These are phyloP conservation scores for Drosophila serrata DNA, from an alignment of 1,140 invertebrate species.

Conservation along the genomic window DNA sequence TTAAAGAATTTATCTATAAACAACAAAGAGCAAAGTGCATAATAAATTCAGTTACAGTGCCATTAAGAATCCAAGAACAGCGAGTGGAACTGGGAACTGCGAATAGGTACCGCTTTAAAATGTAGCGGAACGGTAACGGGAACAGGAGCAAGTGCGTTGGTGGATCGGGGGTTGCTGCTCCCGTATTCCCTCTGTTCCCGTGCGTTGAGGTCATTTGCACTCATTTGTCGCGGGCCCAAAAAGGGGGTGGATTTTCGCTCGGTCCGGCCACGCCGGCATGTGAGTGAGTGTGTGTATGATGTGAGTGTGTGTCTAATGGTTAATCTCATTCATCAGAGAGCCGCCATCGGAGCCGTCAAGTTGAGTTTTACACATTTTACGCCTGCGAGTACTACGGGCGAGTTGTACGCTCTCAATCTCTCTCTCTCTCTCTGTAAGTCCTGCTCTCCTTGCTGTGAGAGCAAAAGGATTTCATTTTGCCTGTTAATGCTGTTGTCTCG, in stretches of 20 bases:
- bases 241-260: slow-evolving; percentile 69
- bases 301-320: slow-evolving; percentile 59
- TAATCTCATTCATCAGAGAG: slow-evolving; percentile 83
- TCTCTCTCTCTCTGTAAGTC: slow-evolving; percentile 17
- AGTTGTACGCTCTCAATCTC: slow-evolving; percentile 31
- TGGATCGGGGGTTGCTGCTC: slow-evolving; percentile 56
- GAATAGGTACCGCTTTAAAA: slow-evolving; percentile 34
- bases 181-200: slow-evolving; percentile 36
- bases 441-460: slow-evolving; percentile 11
- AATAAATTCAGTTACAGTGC: slow-evolving; percentile 43
- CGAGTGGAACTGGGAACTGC: slow-evolving; percentile 53
- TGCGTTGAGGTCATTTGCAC: slow-evolving; percentile 54
- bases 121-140: slow-evolving; percentile 5
- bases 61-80: slow-evolving; percentile 52
- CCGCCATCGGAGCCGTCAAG: slow-evolving; percentile 47
- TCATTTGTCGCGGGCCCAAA: slow-evolving; percentile 56
- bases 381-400: slow-evolving; percentile 73
- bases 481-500: slow-evolving; percentile 69
- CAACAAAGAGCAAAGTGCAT: slow-evolving; percentile 33
- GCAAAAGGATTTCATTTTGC: slow-evolving; percentile 47
- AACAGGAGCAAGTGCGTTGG: slow-evolving; percentile 57
- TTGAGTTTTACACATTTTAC: slow-evolving; percentile 80
- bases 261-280: slow-evolving; percentile 41
- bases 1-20: slow-evolving; percentile 19
- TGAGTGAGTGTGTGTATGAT: slow-evolving; percentile 7